Percentiles rank a stretch among this genome's conserved stretches.
Conservation (phyloP, 2,888 invertebrate species). For the Microplitis manilae region DNA sequence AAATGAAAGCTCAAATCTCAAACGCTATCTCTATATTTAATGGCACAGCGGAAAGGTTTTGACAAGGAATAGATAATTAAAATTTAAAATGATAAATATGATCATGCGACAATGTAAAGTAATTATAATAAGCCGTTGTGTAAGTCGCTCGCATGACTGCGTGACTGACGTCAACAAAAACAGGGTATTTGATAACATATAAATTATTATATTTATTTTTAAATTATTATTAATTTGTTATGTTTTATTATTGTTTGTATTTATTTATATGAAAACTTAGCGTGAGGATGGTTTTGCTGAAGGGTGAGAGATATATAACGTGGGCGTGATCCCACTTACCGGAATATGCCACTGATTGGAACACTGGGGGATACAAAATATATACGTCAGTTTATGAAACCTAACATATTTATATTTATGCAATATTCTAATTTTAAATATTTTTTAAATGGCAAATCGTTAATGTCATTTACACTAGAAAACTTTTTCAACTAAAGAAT, state of each 20-base stretch:
- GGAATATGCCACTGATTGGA: slow-evolving; percentile 96
- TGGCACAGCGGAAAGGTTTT: slow-evolving; percentile 8
- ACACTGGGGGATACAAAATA: slow-evolving; percentile 81
- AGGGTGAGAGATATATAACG: slow-evolving; percentile 55
- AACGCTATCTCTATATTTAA: slow-evolving; percentile 53
- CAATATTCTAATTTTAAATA: not conserved
- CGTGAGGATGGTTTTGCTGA: slow-evolving; percentile 62
- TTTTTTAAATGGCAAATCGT: not conserved
- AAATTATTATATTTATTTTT: not conserved
- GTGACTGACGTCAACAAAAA: not conserved
- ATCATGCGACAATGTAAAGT: not conserved
- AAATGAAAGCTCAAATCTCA: slow-evolving; percentile 1
- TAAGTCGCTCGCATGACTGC: not conserved
- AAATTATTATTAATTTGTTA: not conserved
- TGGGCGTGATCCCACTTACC: slow-evolving; percentile 84
- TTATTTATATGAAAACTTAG: slow-evolving; percentile 23
- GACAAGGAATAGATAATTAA: not conserved
- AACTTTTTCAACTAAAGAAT: not conserved
- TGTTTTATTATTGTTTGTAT: slow-evolving; percentile 24
- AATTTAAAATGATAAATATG: not conserved
- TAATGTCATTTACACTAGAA: not conserved
- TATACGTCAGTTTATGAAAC: slow-evolving; percentile 66
- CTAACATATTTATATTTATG: slow-evolving; percentile 39
- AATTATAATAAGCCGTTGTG: not conserved
- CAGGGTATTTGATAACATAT: not conserved